Base-by-base conservation (phyloP, 2,113 vertebrate genomes). In the Pterophyllum scalare region DNA sequence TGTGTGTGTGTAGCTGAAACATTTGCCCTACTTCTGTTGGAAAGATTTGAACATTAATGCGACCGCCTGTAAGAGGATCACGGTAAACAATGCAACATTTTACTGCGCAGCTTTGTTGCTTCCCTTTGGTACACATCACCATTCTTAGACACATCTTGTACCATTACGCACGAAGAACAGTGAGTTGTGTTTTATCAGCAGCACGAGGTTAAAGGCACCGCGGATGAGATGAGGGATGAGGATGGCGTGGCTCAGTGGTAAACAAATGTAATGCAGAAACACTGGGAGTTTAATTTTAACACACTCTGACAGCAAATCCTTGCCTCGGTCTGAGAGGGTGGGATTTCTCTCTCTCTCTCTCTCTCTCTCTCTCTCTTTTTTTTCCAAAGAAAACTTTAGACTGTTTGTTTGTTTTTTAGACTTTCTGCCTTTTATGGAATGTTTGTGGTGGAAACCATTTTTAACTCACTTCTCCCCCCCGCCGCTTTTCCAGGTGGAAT, bases 401-500 rank as follows among this genome's bases (percentile, higher is more conserved):
- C 52, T 79, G 46, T 81, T 43, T n/a, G n/a, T n/a, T n/a, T 57
- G 38, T 67, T 67, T 87, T 82, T 58, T 46, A 54, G 19, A 19
- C 49, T 40, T 64, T 79, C 8, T 78, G 61, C 5, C 52, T 52
- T 80, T 70, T 75, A 10, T n/a, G 46, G 8, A 79, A 62, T 35
- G 56, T 72, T 82, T 56, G 64, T 62, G 79, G 83, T 81, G 49
- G 17, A 67, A 81, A 22, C 22, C 20, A 10, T 83, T 62, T 89
- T 60, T 84, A 88, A 89, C 67, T 58, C 19, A 0, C 22, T 59
- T 67, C 75, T 79, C 17, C 59, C n/a, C n/a, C 59, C 52, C 31
- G 62, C 67, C 92, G 70, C 80, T 85, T 88, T 89, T 91, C 40
- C 85, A 96, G 95, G 94, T 93, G 93, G 92, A 91, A 89, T 82